Evolutionary conservation across 2,797 vertebrate genomes (phyloP).

Genomic region (Acridotheres tristis): DNA sequence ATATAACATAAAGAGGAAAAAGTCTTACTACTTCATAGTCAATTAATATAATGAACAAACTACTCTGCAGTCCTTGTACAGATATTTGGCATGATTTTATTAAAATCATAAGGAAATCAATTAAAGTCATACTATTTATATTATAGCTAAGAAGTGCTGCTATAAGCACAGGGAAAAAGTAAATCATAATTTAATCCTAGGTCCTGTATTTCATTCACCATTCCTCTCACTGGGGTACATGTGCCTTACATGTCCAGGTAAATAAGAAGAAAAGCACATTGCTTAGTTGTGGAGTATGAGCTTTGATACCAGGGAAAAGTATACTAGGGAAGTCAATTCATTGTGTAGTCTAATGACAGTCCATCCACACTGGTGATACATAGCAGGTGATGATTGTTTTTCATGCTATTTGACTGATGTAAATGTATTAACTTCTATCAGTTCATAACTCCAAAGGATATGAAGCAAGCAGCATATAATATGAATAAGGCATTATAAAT

Average conservation of each 20-base stretch:
- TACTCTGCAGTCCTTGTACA: neutral
- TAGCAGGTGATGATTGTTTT: neutral
- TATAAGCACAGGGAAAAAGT: neutral
- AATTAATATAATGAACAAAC: no score
- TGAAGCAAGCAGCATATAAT: neutral
- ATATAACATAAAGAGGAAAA: neutral
- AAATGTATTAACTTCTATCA: neutral
- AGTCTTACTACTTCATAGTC: neutral
- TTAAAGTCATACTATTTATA: neutral
- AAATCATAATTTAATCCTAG: neutral
- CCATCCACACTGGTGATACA: neutral
- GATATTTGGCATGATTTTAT: neutral
- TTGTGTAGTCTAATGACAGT: neutral
- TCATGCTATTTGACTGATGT: neutral
- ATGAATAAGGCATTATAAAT: neutral
- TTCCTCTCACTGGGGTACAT: neutral
- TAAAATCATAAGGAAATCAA: neutral
- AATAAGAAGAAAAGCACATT: neutral
- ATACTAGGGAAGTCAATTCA: neutral
- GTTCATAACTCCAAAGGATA: neutral
- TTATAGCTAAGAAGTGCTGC: neutral
- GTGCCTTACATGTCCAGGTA: neutral
- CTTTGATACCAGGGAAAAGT: neutral
- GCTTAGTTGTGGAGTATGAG: neutral
- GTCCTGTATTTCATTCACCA: neutral